Conservation (phyloP, 2,888 invertebrate species). For the Chaetoderma sp. region DNA sequence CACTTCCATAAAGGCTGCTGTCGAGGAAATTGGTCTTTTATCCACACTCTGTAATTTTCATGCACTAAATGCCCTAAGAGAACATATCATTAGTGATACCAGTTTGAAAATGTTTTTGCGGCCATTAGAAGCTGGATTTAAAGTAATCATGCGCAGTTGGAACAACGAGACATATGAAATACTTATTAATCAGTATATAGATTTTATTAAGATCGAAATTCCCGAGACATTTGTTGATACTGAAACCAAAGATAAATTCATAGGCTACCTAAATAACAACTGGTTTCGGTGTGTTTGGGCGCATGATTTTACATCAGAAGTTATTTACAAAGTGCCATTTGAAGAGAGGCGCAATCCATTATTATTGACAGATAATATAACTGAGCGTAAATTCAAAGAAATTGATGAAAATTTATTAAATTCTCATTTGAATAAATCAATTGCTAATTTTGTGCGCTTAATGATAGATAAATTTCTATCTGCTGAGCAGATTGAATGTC, state of each 20-base stretch:
- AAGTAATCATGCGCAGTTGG: constrained; percentile 13
- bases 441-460: not conserved
- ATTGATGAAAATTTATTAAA: constrained; percentile 13
- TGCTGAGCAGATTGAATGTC: too few relatives aligned
- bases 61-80: constrained; percentile 10
- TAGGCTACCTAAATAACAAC: not conserved
- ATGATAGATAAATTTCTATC: too few relatives aligned
- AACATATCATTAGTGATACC: not conserved
- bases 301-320: too few relatives aligned
- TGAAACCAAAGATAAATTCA: not conserved
- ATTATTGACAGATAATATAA: constrained; percentile 16
- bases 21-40: not conserved
- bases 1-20: constrained; percentile 3
- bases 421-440: constrained; percentile 2
- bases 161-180: not conserved
- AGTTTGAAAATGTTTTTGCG: constrained; percentile 8
- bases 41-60: constrained; percentile 17
- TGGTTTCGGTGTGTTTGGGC: too few relatives aligned
- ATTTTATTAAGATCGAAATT: constrained; percentile 5
- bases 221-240: not conserved
- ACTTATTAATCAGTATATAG: not conserved
- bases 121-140: constrained; percentile 15
- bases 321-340: not conserved
- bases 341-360: not conserved
- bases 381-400: constrained; percentile 15